phyloP scores from a whole-genome alignment of 2,113 vertebrate species.

The Nansenia antarctica region DNA sequence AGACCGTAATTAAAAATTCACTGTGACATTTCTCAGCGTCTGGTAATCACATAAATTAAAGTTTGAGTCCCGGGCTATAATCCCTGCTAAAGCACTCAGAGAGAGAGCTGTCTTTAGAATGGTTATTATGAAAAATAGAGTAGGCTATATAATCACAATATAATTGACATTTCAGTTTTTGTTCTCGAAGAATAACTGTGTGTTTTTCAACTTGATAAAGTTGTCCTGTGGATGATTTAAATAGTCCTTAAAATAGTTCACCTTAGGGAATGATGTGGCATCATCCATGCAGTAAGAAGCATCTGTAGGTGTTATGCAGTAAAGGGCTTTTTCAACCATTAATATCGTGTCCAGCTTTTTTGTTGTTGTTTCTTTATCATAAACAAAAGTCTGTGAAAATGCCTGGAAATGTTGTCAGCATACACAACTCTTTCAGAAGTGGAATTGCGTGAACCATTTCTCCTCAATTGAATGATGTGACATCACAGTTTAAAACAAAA shows the following conservation, averaged over 20 bases:
- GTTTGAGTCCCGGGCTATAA: neutral
- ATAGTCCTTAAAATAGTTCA: neutral
- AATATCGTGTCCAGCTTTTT: too few relatives aligned
- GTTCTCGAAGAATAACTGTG: neutral
- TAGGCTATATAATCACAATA: constrained; percentile 19
- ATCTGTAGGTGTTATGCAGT: neutral
- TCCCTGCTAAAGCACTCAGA: neutral
- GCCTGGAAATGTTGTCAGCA: neutral
- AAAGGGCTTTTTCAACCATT: too few relatives aligned
- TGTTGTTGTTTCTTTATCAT: too few relatives aligned
- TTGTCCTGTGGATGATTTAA: neutral
- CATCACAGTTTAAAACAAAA: neutral
- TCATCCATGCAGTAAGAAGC: too few relatives aligned
- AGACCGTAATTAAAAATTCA: constrained; percentile 10
- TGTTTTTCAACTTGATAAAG: neutral
- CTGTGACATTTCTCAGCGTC: constrained; percentile 1
- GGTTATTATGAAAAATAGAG: too few relatives aligned
- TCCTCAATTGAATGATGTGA: neutral
- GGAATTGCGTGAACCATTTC: neutral
- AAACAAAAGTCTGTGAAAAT: too few relatives aligned
- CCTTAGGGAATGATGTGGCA: neutral
- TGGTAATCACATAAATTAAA: neutral
- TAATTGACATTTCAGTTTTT: neutral
- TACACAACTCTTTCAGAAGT: too few relatives aligned
- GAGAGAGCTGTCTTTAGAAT: too few relatives aligned